Evolutionary conservation across 2,888 invertebrate genomes (phyloP).

Genomic region (Cheilosia impressa): DNA sequence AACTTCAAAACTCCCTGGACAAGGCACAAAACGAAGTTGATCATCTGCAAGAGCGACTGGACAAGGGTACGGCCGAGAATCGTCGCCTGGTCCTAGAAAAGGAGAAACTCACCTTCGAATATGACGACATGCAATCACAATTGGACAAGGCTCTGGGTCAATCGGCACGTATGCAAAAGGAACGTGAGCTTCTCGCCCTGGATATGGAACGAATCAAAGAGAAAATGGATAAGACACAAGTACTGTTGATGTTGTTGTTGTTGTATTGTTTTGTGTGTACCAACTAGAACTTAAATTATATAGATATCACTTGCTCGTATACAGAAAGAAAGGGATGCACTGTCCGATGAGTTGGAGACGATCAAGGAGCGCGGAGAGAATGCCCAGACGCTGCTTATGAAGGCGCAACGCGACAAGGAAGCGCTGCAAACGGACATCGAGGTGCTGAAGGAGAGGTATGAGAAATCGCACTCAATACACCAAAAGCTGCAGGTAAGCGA

Average conservation of each 20-base stretch:
- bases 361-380: conserved; percentile 92
- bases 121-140: conserved; percentile 95
- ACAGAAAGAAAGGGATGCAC: conserved; percentile 94
- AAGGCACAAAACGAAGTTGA: conserved; percentile 96
- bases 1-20: conserved; percentile 93
- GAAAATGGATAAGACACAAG: conserved; percentile 95
- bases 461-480: conserved; percentile 92
- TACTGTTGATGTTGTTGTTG: conserved; percentile 82
- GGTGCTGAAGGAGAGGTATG: conserved; percentile 93
- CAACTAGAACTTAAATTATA: conserved; percentile 77
- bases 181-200: conserved; percentile 92
- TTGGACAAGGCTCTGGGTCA: conserved; percentile 95
- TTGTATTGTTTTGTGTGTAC: conserved; percentile 77
- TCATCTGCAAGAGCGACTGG: conserved; percentile 93
- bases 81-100: conserved; percentile 91
- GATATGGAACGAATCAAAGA: conserved; percentile 94
- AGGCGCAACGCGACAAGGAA: conserved; percentile 93
- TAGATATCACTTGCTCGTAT: conserved; percentile 91
- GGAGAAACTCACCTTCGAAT: conserved; percentile 95
- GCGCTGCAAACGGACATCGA: conserved; percentile 93
- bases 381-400: conserved; percentile 91
- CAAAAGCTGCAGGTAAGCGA: conserved; percentile 90
- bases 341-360: conserved; percentile 91
- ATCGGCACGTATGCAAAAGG: conserved; percentile 94
- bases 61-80: conserved; percentile 92